phyloP scores from a whole-genome alignment of 1,140 invertebrate species.

The Metaphire vulgaris region DNA sequence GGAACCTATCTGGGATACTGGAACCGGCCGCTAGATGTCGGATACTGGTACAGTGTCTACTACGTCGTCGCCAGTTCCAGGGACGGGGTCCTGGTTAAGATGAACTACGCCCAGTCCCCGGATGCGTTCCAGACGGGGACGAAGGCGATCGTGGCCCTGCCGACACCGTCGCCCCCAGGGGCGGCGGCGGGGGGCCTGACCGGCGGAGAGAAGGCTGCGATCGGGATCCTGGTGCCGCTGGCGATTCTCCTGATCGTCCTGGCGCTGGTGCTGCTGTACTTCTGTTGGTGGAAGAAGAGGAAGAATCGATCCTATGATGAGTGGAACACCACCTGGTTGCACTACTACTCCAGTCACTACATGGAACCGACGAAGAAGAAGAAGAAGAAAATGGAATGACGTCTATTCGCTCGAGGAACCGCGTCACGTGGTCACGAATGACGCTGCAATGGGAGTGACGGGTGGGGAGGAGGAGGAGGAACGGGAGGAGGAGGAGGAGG shows the following conservation, averaged over 20 bases:
- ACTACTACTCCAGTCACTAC: slow-evolving; percentile 9
- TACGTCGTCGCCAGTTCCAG: slow-evolving; percentile 38
- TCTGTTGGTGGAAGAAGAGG: slow-evolving; percentile 30
- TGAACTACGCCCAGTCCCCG: neutral
- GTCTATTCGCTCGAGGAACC: slow-evolving; percentile 38
- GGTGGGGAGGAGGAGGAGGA: neutral
- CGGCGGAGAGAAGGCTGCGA: slow-evolving; percentile 31
- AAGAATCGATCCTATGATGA: neutral
- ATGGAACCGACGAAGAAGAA: slow-evolving; percentile 11
- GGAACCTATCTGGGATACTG: slow-evolving; percentile 31
- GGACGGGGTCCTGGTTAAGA: slow-evolving; percentile 26
- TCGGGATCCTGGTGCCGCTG: slow-evolving; percentile 34
- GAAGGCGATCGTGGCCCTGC: slow-evolving; percentile 15
- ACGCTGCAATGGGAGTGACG: no score
- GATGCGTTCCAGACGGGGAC: slow-evolving; percentile 14
- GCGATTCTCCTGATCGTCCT: slow-evolving; percentile 35
- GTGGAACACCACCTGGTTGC: neutral
- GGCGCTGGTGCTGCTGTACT: slow-evolving; percentile 33
- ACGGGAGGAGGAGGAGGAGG: no score
- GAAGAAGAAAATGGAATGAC: slow-evolving; percentile 37
- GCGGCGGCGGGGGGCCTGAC: neutral
- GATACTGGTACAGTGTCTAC: slow-evolving; percentile 37
- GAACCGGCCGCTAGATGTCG: slow-evolving; percentile 35
- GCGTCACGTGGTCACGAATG: slow-evolving; percentile 36
- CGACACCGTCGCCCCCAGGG: neutral